Percentiles rank a stretch among this genome's conserved stretches.
These are phyloP conservation scores for Salvelinus namaycush DNA, from an alignment of 2,113 vertebrate species.

Conservation along the genomic window DNA sequence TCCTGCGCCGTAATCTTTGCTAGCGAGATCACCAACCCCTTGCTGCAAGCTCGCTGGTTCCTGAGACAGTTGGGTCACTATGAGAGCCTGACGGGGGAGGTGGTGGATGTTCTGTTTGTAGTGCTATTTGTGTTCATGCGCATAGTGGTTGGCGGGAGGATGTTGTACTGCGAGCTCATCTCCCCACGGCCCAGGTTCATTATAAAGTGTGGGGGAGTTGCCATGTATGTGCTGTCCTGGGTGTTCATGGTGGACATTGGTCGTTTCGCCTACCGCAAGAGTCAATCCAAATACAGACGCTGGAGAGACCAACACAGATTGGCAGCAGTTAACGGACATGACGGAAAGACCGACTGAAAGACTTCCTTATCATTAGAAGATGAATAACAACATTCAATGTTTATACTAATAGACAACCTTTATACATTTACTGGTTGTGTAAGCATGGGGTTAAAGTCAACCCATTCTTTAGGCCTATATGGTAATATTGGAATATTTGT, in stretches of 20 bases:
- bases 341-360: conserved; percentile 70
- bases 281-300: conserved; percentile 76
- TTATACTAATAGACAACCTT: not conserved
- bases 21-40: conserved; percentile 94
- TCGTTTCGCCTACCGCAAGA: conserved; percentile 84
- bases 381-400: not conserved
- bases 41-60: conserved; percentile 95
- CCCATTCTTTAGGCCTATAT: not conserved
- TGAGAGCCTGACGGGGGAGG: conserved; percentile 76
- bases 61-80: conserved; percentile 86
- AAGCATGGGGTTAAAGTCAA: not conserved
- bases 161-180: conserved; percentile 91
- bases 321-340: conserved; percentile 64
- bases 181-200: conserved; percentile 89
- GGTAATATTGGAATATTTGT: not conserved
- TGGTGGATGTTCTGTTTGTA: conserved; percentile 89
- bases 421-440: not conserved
- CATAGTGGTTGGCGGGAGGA: conserved; percentile 86
- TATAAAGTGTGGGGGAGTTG: conserved; percentile 87
- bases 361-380: not conserved
- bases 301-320: conserved; percentile 65
- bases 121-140: conserved; percentile 87
- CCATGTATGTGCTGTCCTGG: conserved; percentile 94
- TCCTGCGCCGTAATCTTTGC: conserved; percentile 92
- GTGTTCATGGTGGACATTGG: conserved; percentile 92